Evolutionary conservation across 2,797 vertebrate genomes (phyloP).

Genomic region (Remorina albescens): DNA sequence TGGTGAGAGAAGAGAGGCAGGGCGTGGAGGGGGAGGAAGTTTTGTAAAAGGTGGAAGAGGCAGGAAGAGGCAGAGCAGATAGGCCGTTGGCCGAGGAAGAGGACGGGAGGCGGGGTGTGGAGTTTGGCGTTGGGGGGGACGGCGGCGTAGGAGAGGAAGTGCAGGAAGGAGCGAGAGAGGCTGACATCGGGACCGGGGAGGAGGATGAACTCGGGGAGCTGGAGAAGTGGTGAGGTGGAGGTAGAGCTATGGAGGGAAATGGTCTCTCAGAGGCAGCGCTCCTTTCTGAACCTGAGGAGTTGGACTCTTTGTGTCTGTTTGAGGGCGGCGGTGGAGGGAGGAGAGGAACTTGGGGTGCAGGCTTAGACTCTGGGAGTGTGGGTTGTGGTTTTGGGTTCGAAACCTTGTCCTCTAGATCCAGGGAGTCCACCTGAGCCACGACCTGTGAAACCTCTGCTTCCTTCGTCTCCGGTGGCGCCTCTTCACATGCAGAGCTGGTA

Average conservation of each 20-base stretch:
- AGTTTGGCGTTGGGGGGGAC: slow-evolving; percentile 33
- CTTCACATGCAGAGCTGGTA: slow-evolving; percentile 37
- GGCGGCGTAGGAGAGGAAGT: slow-evolving; percentile 38
- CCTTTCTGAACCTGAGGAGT: slow-evolving; percentile 77
- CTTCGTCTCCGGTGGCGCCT: slow-evolving; percentile 11
- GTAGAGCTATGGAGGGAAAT: slow-evolving; percentile 42
- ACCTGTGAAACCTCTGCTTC: slow-evolving; percentile 73
- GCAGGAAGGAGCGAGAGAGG: not conserved
- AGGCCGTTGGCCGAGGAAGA: slow-evolving; percentile 41
- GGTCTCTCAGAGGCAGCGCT: slow-evolving; percentile 45
- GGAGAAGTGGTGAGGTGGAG: slow-evolving; percentile 30
- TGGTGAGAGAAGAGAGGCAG: slow-evolving; percentile 58
- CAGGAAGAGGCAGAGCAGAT: slow-evolving; percentile 4
- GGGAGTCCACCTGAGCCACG: slow-evolving; percentile 86
- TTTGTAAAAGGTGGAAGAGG: slow-evolving; percentile 54
- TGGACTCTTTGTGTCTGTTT: slow-evolving; percentile 57
- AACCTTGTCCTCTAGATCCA: slow-evolving; percentile 81
- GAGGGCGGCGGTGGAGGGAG: slow-evolving; percentile 51
- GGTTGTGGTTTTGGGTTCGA: slow-evolving; percentile 23
- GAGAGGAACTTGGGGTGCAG: slow-evolving; percentile 45
- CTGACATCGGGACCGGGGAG: slow-evolving; percentile 13
- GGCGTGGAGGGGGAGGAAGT: slow-evolving; percentile 65
- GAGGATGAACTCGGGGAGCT: slow-evolving; percentile 17
- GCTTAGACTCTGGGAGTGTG: slow-evolving; percentile 15
- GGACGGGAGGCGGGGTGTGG: slow-evolving; percentile 14